Evolutionary conservation across 2,797 vertebrate species (phyloP), one percentile per base, ranked within the genome.

Genomic region (Gymnothorax reevesii): DNA sequence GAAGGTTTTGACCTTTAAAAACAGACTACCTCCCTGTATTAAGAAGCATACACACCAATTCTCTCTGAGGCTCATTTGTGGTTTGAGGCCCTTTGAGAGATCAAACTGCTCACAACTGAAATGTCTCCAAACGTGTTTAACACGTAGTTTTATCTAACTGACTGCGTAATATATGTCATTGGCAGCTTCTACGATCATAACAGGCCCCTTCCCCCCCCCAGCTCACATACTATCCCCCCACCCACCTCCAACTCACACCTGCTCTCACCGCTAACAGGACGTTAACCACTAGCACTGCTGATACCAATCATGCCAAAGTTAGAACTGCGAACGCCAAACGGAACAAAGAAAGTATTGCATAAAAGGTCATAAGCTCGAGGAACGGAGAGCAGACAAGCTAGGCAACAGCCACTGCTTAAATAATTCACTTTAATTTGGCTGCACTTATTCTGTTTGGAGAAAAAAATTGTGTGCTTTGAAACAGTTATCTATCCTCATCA

Each of bases 201-300:
- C 89, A 89, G 87, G 84, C 91, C 88, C 83, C 85, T 62, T 84
- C 80, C 49, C 52, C 62, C 87, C n/a, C 77, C 86, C 66, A 42
- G 22, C 60, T 6, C 60, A 15, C 60, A 20, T 20, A 64, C 60
- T 64, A 64, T 80, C 85, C 73, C 86, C 84, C 33, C 52, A 66
- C 54, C 42, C 54, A 69, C 10, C 64, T 82, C 73, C 7, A 57
- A 64, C 88, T 92, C 90, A 95, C 95, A 97, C 96, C 94, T 95
- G 95, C 93, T 94, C 88, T 95, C 90, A 95, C 94, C 96, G 96
- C 94, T 91, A 94, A 95, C 94, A 94, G 94, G 94, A 96, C 89
- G 92, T 95, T 97, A 94, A 90, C 92, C 90, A 92, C 92, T 92
- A 93, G 91, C 90, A 88, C 89, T 92, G 92, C 93, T 94, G 95